These are phyloP conservation scores for Peromyscus leucopus DNA, from an alignment of 2,113 vertebrate species.

Conservation along the genomic window DNA sequence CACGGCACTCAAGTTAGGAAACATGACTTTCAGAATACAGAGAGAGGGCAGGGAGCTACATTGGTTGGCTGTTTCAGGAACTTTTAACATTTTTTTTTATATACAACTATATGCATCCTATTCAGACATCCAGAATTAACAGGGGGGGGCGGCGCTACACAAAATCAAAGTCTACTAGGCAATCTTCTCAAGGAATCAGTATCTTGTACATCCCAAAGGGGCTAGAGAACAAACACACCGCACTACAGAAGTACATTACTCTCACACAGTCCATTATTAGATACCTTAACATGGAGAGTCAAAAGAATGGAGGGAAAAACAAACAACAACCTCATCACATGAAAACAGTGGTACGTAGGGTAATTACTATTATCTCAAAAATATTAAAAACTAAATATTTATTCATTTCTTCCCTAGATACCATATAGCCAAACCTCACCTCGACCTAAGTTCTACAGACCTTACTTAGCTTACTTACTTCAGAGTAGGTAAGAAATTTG, in stretches of 20 bases:
- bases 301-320: conserved; percentile 10
- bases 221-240: neutral
- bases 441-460: conserved; percentile 27
- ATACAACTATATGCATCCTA: conserved; percentile 1
- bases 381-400: conserved; percentile 48
- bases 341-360: neutral
- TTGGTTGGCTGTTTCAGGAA: conserved; percentile 31
- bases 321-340: neutral
- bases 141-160: neutral
- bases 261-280: neutral
- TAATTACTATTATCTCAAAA: conserved; percentile 2
- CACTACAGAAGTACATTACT: neutral
- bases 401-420: conserved; percentile 48
- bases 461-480: conserved; percentile 50
- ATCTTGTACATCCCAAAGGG: neutral
- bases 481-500: neutral
- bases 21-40: neutral
- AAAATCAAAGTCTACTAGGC: conserved; percentile 15
- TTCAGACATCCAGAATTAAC: conserved; percentile 37
- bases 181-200: conserved; percentile 32
- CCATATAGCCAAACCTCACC: neutral
- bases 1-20: conserved; percentile 43
- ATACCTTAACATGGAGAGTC: neutral
- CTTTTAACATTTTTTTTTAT: conserved; percentile 15
- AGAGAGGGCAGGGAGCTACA: neutral